Base-by-base conservation (phyloP, 2,888 invertebrate genomes). In the Parelbella ahira region DNA sequence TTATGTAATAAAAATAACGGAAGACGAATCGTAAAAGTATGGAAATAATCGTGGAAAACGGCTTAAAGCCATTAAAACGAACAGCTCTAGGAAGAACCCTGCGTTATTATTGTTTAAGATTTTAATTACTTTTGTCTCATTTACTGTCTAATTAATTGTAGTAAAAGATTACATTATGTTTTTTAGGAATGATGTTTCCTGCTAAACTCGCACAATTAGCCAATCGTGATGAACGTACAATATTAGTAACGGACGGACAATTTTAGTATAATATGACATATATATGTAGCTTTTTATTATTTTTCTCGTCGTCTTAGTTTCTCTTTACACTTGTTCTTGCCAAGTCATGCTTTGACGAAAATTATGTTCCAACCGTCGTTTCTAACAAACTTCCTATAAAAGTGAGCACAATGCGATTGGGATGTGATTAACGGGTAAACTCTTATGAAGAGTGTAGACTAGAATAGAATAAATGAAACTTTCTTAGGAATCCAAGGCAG, bases 401-500 rank as follows among this genome's bases (percentile, higher is more conserved):
- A 11, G 2, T 36, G 12, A 59, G 67, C 66, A 63, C 63, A 56
- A 58, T 58, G 61, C 57, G 60, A 65, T 67, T 66, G 61, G 60
- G 54, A 69, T 72, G 70, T 68, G 66, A 70, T 66, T 65, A 66
- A 73, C 66, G 64, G 66, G 67, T 70, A 63, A 54, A 20, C 49
- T 49, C 49, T 49, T 47, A 6, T 20, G 33, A 49, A 49, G 49
- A 37, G 49, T 41, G 7, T 41, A 41, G 21, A 27, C 19, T 41
- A 33, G 18, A 18, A 5, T 39, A 39, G 39, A 8, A 19, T 32
- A 32, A 19, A 18, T 8, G 10, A 30, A 25, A 10, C 24, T 38
- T 10, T 37, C 28, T 25, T 23, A 3, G 24, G 15, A 18, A 8
- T 24, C n/a, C 29, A 8, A 11, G 13, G 19, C 19, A 7, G 15